Evolutionary conservation across 1,140 invertebrate species (phyloP).

Genomic region (Diorhabda elongata): DNA sequence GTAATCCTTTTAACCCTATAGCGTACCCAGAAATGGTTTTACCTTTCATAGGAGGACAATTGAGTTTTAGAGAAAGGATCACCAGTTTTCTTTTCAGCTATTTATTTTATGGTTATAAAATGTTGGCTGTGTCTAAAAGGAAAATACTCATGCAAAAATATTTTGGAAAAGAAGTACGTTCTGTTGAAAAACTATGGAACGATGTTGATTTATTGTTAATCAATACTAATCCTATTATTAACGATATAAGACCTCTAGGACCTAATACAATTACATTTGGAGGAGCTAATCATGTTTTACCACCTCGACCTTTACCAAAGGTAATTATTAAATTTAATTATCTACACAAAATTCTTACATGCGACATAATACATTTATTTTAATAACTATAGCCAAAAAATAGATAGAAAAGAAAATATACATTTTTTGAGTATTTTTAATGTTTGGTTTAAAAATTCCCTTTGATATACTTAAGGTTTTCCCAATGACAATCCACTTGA

Average conservation of each 20-base stretch:
- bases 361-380: too few relatives aligned
- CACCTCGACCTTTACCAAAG: constrained; percentile 10
- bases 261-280: constrained; percentile 19
- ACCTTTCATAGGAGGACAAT: background rate
- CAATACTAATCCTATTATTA: constrained; percentile 21
- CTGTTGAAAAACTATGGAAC: background rate
- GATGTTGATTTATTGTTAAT: constrained; percentile 20
- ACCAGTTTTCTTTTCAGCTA: background rate
- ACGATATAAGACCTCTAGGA: constrained; percentile 8
- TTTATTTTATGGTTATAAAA: background rate
- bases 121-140: background rate
- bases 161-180: constrained; percentile 16
- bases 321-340: constrained; percentile 8
- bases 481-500: too few relatives aligned
- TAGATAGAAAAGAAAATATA: too few relatives aligned
- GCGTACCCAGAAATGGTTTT: constrained; percentile 13
- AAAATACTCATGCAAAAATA: constrained; percentile 10
- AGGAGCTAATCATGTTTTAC: constrained; percentile 11
- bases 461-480: too few relatives aligned
- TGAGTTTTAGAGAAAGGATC: constrained; percentile 13
- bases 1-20: constrained; percentile 23
- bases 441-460: too few relatives aligned
- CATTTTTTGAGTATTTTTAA: too few relatives aligned
- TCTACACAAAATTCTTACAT: too few relatives aligned
- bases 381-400: too few relatives aligned